Conservation (phyloP, 1,140 invertebrate species). For the Drosophila malerkotliana region DNA sequence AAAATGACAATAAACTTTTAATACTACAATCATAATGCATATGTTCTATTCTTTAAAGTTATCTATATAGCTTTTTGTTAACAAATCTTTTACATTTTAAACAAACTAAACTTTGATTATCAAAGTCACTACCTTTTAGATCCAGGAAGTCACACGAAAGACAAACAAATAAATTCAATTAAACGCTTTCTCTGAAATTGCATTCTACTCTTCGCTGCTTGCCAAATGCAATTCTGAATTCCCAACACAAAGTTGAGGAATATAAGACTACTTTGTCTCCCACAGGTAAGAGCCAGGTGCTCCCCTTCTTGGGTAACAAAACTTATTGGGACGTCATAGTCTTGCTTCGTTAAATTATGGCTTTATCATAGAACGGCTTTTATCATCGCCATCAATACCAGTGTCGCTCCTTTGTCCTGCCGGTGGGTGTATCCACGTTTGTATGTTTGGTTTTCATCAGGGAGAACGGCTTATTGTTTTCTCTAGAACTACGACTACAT, state of each 20-base stretch:
- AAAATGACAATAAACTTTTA: no score
- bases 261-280: slow-evolving; percentile 15
- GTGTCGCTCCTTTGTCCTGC: slow-evolving; percentile 7
- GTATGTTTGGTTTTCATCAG: slow-evolving; percentile 2
- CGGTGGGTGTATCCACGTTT: slow-evolving; percentile 17
- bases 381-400: slow-evolving; percentile 32
- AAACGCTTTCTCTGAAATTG: slow-evolving; percentile 14
- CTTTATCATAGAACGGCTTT: slow-evolving; percentile 10
- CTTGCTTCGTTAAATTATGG: slow-evolving; percentile 5
- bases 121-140: slow-evolving; percentile 8
- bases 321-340: slow-evolving; percentile 15
- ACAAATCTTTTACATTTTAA: slow-evolving; percentile 17
- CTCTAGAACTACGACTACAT: slow-evolving; percentile 1
- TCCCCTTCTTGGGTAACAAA: not conserved
- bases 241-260: slow-evolving; percentile 21
- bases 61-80: no score
- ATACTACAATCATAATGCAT: no score
- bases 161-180: slow-evolving; percentile 66
- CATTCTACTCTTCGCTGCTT: slow-evolving; percentile 3
- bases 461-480: slow-evolving; percentile 15
- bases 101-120: slow-evolving; percentile 12
- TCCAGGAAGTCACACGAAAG: slow-evolving; percentile 6
- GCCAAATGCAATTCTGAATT: slow-evolving; percentile 18
- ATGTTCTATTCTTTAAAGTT: no score
- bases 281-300: slow-evolving; percentile 6